Evolutionary conservation across 2,888 invertebrate species (phyloP), one percentile per base, ranked within the genome.

Genomic region (Leptinotarsa rubiginosa): DNA sequence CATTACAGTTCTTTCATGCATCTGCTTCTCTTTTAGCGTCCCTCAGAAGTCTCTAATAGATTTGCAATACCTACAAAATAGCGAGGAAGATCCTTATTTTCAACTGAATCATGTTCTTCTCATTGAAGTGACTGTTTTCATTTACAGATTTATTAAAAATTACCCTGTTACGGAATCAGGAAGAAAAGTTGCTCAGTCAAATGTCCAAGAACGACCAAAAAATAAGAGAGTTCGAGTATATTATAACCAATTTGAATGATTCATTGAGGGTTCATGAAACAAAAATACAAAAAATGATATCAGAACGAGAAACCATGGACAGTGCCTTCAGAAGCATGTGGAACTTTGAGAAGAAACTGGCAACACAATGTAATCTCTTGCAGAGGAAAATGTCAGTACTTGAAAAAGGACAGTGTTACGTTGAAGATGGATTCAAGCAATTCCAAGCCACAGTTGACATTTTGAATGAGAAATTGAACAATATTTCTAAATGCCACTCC

Each of bases 401-500:
- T 50, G 76, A 79, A 50, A 70, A 54, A 12, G 75, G 77, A 62
- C 66, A 76, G 22, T 31, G 74, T 3, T 47, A 13, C 47, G 65
- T 80, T 7, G 20, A 70, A 70, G 16, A 70, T 41, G 69, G 65
- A n/a, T 70, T 79, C 5, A 68, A 66, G 16, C 64, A 70, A 15
- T 65, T 74, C 41, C 73, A 74, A 49, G 64, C 68, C 47, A 56
- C 69, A 2, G 16, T 74, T 25, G 75, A 77, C 1, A 62, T 25
- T 52, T 69, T 79, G 54, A 77, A 73, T 50, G 73, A 50, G n/a
- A 76, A 64, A 54, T 56, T 79, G 7, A 65, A 64, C 59, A 76
- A 69, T 59, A 65, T 77, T n/a, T 67, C 75, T 4, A 76, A 77
- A 66, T 62, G 62, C 59, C 66, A 76, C 12, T 73, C 31, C 69